phyloP scores from a whole-genome alignment of 1,140 invertebrate species.

The Papilio polyxenes region DNA sequence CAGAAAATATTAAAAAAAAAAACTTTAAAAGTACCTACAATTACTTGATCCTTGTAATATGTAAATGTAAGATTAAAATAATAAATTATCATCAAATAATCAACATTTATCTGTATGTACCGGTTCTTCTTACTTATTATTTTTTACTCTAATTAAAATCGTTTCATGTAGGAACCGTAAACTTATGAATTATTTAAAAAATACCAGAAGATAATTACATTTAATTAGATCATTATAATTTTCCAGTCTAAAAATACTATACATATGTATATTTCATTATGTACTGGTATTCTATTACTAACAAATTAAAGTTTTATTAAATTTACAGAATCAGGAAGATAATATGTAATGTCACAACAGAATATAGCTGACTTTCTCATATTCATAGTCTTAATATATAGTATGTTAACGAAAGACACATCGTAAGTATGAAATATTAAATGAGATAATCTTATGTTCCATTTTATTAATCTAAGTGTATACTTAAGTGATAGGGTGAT shows the following conservation, averaged over 20 bases:
- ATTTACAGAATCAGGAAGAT: too few relatives aligned
- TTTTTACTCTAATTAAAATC: conserved; percentile 2
- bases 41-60: neutral
- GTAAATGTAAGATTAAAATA: neutral
- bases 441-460: too few relatives aligned
- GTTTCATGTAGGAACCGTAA: neutral
- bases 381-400: too few relatives aligned
- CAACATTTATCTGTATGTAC: neutral
- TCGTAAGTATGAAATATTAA: too few relatives aligned
- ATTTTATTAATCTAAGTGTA: too few relatives aligned
- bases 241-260: neutral
- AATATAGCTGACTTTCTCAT: too few relatives aligned
- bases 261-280: too few relatives aligned
- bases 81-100: neutral
- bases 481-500: too few relatives aligned
- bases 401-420: too few relatives aligned
- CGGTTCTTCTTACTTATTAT: neutral
- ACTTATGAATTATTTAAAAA: neutral
- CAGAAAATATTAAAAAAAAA: neutral
- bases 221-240: conserved; percentile 18
- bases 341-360: too few relatives aligned
- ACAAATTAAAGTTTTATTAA: too few relatives aligned
- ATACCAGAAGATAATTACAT: neutral
- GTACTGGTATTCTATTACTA: too few relatives aligned
- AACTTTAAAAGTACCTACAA: neutral